A percentile compares a stretch with the other conserved stretches of the same genome.
phyloP scores from a whole-genome alignment of 2,888 invertebrate genomes.

The Stegophylla sp. region DNA sequence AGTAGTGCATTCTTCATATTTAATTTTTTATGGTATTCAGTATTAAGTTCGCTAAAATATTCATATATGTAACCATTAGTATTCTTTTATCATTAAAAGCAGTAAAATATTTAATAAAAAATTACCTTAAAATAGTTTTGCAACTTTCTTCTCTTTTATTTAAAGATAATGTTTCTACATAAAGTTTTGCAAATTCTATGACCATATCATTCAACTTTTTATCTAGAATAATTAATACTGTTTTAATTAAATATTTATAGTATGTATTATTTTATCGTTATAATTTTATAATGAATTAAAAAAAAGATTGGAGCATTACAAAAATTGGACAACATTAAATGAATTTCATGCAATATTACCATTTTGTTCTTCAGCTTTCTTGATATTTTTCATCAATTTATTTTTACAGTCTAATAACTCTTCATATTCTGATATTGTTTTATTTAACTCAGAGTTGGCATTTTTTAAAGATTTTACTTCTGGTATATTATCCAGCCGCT shows the following conservation, averaged over 20 bases:
- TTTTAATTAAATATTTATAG: background rate
- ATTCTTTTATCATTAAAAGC: background rate
- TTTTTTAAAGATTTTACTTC: constrained; percentile 25
- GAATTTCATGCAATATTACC: background rate
- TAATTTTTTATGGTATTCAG: constrained; percentile 26
- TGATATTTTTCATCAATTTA: background rate
- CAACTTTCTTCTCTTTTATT: constrained; percentile 7
- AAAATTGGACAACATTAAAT: background rate
- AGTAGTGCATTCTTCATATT: constrained; percentile 14
- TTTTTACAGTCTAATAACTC: background rate
- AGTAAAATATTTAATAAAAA: background rate
- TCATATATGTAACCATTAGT: background rate
- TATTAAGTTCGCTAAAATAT: constrained; percentile 27
- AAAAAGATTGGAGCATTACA: background rate
- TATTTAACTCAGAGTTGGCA: constrained; percentile 15
- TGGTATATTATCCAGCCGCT: constrained; percentile 30
- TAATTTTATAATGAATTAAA: background rate
- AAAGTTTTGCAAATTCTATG: constrained; percentile 7
- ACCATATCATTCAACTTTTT: background rate
- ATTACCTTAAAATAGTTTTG: constrained; percentile 12
- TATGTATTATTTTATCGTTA: background rate
- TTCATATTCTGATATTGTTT: constrained; percentile 23
- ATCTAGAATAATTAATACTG: background rate
- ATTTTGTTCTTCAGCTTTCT: background rate
- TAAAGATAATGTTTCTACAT: constrained; percentile 13